Evolutionary conservation across 2,797 vertebrate genomes (phyloP).

Genomic region (Loris lydekkerianus): DNA sequence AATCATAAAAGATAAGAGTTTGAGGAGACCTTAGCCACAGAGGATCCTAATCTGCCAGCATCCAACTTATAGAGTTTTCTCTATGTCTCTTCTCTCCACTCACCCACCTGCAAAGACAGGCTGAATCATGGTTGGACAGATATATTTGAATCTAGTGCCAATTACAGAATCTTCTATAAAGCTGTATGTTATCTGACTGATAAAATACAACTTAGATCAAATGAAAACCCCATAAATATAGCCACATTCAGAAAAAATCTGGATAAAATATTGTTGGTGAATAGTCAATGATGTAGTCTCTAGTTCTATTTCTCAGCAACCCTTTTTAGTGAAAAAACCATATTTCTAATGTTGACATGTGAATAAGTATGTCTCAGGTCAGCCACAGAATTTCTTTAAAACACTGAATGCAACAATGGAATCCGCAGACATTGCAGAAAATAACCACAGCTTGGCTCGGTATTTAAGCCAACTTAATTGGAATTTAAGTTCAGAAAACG

Average conservation of each 20-base stretch:
- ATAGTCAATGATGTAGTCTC: background rate
- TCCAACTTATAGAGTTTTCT: background rate
- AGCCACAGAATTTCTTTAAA: background rate
- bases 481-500: background rate
- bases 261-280: conserved; percentile 42
- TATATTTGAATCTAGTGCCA: conserved; percentile 7
- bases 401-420: background rate
- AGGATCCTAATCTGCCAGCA: background rate
- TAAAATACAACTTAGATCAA: conserved; percentile 19
- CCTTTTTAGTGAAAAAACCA: conserved; percentile 5
- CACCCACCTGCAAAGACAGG: background rate
- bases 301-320: background rate
- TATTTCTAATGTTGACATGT: background rate
- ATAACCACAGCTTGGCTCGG: background rate
- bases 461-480: background rate
- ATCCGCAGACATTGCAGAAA: background rate
- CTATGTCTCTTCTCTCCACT: background rate
- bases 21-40: background rate
- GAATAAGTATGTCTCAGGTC: background rate
- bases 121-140: background rate
- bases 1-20: background rate
- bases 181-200: background rate
- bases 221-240: background rate
- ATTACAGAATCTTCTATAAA: background rate
- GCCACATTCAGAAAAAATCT: conserved; percentile 14